Conservation (phyloP, 2,888 invertebrate genomes). For the Sminthurides aquaticus region DNA sequence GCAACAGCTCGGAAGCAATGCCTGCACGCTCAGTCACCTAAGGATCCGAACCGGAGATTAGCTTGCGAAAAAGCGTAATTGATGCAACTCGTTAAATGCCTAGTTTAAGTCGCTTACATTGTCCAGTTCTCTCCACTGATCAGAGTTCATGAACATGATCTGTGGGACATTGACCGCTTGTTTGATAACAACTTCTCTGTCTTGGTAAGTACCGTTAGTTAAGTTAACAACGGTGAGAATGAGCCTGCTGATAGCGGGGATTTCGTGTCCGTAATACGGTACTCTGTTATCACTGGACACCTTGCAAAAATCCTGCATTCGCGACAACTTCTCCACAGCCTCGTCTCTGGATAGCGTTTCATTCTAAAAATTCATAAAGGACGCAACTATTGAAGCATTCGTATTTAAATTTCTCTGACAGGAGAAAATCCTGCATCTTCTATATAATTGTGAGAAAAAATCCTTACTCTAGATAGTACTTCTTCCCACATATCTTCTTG, state of each 20-base stretch:
- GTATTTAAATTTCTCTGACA: too few relatives aligned
- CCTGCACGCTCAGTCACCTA: constrained; percentile 1
- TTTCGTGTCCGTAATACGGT: constrained; percentile 39
- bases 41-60: background rate
- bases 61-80: too few relatives aligned
- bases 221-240: constrained; percentile 18
- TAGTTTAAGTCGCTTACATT: constrained; percentile 15
- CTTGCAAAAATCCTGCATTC: constrained; percentile 11
- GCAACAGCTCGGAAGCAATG: background rate
- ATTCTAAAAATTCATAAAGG: constrained; percentile 15
- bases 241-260: constrained; percentile 21
- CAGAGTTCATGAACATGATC: constrained; percentile 21
- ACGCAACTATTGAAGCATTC: background rate
- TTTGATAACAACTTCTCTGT: constrained; percentile 21
- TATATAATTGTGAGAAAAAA: too few relatives aligned
- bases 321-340: constrained; percentile 15
- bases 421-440: too few relatives aligned
- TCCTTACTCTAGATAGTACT: too few relatives aligned
- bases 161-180: constrained; percentile 26
- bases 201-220: constrained; percentile 10
- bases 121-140: constrained; percentile 33
- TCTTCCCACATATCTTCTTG: constrained; percentile 23
- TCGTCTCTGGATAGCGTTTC: constrained; percentile 3
- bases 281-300: constrained; percentile 5
- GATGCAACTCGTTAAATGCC: too few relatives aligned